phyloP scores from a whole-genome alignment of 2,113 vertebrate genomes.

The Podocnemis expansa region DNA sequence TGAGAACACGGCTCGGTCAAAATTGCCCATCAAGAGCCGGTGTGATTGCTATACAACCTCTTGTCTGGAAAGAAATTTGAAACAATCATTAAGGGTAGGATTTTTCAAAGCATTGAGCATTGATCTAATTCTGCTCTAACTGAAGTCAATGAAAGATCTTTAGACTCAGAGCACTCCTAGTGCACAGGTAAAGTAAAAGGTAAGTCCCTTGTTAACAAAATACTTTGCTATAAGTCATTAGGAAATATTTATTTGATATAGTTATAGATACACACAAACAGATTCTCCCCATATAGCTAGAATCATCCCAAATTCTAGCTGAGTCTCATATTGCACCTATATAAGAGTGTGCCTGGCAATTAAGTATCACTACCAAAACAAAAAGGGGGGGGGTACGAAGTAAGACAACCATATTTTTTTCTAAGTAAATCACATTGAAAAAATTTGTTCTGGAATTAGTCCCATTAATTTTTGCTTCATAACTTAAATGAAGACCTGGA shows the following conservation, averaged over 20 bases:
- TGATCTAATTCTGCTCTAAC: background rate
- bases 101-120: background rate
- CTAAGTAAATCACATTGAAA: background rate
- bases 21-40: background rate
- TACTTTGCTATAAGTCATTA: background rate
- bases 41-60: background rate
- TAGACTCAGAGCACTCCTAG: background rate
- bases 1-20: background rate
- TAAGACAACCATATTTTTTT: too few species aligned
- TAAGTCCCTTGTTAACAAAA: background rate
- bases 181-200: background rate
- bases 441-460: background rate
- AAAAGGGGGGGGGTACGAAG: too few species aligned
- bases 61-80: background rate
- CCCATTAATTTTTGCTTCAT: background rate
- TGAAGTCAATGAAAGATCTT: background rate
- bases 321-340: background rate
- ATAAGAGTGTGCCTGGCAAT: background rate
- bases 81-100: background rate
- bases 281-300: background rate
- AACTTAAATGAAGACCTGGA: background rate
- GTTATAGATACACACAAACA: background rate
- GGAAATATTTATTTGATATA: background rate
- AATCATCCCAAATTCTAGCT: background rate
- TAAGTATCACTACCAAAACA: too few species aligned